phyloP scores from a whole-genome alignment of 2,888 invertebrate species.

The Acholoe squamosa region DNA sequence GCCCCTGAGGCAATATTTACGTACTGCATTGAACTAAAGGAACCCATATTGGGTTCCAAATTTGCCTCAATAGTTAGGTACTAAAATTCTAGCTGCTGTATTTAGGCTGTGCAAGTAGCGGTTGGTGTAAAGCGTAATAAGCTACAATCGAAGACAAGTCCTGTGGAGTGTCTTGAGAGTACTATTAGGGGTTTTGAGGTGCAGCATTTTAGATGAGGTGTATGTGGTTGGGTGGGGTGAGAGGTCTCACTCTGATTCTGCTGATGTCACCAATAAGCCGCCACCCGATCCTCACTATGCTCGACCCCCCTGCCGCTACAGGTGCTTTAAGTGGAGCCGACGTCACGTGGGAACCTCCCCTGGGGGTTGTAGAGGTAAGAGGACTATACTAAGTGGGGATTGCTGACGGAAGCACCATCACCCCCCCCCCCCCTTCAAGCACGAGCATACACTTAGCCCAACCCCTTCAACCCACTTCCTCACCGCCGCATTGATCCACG shows the following conservation, averaged over 20 bases:
- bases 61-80: no score
- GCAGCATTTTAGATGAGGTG: not conserved
- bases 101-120: no score
- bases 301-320: not conserved
- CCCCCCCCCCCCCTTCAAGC: not conserved
- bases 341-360: not conserved
- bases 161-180: no score
- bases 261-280: slow-evolving; percentile 1
- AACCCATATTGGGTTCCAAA: no score
- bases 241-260: not conserved
- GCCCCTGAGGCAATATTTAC: no score
- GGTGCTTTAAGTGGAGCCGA: not conserved
- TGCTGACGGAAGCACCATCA: not conserved
- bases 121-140: no score
- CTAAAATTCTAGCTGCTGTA: no score
- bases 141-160: no score
- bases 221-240: not conserved
- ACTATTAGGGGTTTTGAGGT: no score
- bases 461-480: no score
- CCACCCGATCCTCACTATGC: not conserved
- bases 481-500: not conserved
- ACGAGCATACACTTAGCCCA: no score
- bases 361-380: not conserved
- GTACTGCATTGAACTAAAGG: no score
- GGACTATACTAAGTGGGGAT: not conserved